Evolutionary conservation across 2,113 vertebrate genomes (phyloP), one percentile per base, ranked within the genome.

Genomic region (Mormyrus iriodes): DNA sequence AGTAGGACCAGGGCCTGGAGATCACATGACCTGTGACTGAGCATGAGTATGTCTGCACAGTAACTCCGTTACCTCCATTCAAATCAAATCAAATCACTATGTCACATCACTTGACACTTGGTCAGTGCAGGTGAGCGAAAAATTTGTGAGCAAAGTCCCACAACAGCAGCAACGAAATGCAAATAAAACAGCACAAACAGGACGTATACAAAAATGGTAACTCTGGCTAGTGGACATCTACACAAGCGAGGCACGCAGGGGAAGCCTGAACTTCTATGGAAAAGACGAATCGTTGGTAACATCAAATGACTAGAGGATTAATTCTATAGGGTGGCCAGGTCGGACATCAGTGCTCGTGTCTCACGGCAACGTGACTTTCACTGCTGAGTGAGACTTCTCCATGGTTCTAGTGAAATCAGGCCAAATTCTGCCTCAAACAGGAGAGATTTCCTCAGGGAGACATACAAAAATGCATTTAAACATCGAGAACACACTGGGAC

Each of bases 391-490:
- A 83, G 69, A 53, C 31, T 27, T 69, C 21, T 5, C 82, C 44
- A 9, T 9, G 31, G 2, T 39, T 48, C 39, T 21, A 42, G 8
- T 44, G 35, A 86, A 27, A 52, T 73, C 46, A 86, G 89, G n/a
- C 53, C 44, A 69, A 85, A 65, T 85, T n/a, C 24, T 69, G 42
- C 10, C 42, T 19, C 17, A 42, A 86, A 69, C 53, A n/a, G 88
- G 89, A 91, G 91, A 90, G 89, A 90, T 27, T 86, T 92, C 88
- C 69, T 87, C 51, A 53, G 79, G 79, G 89, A 61, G 48, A 86
- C 92, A 92, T 91, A 93, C 90, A 93, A 93, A 94, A 85, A 93
- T 93, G 91, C 27, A 55, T 87, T 91, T 89, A 83, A 90, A 91
- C 31, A 49, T 3, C 19, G 86, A 87, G 51, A 73, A 88, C 86